Conservation (phyloP, 2,113 vertebrate species). For the Leptosomus discolor region DNA sequence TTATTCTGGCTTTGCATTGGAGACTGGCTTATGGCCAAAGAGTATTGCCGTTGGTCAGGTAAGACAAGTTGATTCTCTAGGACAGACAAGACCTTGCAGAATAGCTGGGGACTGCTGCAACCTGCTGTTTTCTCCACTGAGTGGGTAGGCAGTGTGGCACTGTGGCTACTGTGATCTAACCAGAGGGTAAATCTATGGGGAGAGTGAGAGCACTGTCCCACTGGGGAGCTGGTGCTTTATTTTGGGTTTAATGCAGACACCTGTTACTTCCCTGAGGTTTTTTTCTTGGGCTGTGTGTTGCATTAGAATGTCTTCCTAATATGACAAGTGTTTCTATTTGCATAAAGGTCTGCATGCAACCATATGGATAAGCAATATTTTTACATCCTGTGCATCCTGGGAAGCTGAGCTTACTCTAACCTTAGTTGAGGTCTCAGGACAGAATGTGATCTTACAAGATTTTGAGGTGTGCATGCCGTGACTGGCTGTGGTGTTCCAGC, state of each 20-base stretch:
- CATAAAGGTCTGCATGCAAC: neutral
- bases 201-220: neutral
- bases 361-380: neutral
- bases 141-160: fast-evolving
- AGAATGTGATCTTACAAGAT: neutral
- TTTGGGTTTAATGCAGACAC: neutral
- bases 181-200: neutral
- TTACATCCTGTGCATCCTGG: neutral
- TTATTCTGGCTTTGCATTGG: neutral
- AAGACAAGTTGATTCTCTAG: neutral
- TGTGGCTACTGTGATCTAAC: neutral
- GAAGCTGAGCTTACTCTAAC: neutral
- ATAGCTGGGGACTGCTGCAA: neutral
- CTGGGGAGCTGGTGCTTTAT: neutral
- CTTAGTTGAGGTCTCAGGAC: neutral
- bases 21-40: neutral
- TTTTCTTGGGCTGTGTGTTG: neutral
- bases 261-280: neutral
- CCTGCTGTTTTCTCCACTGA: neutral
- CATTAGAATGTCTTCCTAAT: neutral
- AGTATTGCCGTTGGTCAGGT: neutral
- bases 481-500: neutral
- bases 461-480: neutral
- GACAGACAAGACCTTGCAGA: neutral
- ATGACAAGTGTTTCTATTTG: neutral